Conservation (phyloP, 1,140 invertebrate species). For the Zaprionus vittiger region DNA sequence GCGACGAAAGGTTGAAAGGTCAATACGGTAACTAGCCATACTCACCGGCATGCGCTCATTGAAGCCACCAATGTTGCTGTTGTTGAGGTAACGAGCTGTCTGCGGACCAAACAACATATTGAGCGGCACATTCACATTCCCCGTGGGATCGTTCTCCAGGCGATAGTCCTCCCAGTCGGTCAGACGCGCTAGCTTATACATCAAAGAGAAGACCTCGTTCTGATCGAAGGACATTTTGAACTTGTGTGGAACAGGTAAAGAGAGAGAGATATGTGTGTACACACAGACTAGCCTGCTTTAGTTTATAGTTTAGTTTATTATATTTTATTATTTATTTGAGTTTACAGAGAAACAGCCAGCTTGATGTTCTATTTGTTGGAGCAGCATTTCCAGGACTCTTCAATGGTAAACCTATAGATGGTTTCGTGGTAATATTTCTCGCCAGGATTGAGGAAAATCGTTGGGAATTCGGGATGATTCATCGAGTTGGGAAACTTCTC, state of each 20-base stretch:
- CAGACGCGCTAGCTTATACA: conserved; percentile 63
- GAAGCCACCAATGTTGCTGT: conserved; percentile 97
- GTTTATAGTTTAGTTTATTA: background rate
- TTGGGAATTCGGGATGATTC: conserved; percentile 87
- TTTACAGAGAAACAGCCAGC: conserved; percentile 16
- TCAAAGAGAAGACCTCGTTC: conserved; percentile 60
- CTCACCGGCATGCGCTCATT: conserved; percentile 96
- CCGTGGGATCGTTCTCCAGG: conserved; percentile 95
- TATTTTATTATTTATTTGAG: background rate
- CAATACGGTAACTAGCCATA: background rate
- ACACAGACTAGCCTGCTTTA: conserved; percentile 11
- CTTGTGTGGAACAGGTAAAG: background rate
- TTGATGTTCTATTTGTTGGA: conserved; percentile 49
- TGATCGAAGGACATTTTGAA: conserved; percentile 72
- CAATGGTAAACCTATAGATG: conserved; percentile 86
- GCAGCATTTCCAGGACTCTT: conserved; percentile 84
- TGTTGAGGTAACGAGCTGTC: conserved; percentile 96
- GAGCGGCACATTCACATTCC: conserved; percentile 95
- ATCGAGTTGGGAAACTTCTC: conserved; percentile 96
- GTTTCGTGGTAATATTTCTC: conserved; percentile 88
- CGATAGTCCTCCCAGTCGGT: conserved; percentile 84
- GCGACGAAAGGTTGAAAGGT: too few species aligned
- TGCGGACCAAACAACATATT: conserved; percentile 98
- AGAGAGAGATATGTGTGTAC: background rate
- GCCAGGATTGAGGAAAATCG: conserved; percentile 87